Base-by-base conservation (phyloP, 2,797 vertebrate species). In the Rhynchotus rufescens region DNA sequence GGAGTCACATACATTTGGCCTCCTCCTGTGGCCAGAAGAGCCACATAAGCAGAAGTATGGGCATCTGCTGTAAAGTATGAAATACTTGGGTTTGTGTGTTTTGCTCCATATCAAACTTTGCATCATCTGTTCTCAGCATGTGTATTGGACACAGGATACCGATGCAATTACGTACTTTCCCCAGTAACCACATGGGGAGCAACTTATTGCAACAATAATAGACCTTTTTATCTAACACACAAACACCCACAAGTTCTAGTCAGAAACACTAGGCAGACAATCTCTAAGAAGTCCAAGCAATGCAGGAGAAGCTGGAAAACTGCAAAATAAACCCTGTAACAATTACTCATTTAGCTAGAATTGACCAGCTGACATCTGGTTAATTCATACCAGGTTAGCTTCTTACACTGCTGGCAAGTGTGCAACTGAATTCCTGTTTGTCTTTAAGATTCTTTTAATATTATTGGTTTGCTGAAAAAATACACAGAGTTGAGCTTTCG, bases 271-370 rank as follows among this genome's bases (percentile, higher is more conserved):
- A 42, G 66, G 38, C 17, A 69, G 59, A 60, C 51, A 85, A 85
- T 54, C 13, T 87, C 69, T 74, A 61, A 89, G 88, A 56, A 87
- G 42, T 8, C 34, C 54, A 49, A 87, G 83, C 36, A 79, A 85
- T 11, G 22, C n/a, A 83, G 45, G 16, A 92, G 47, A 88, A 86
- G 20, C 56, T 84, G 79, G 47, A 86, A 95, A 90, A 90, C 13
- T 86, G 81, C 79, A 83, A 90, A 95, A 94, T 47, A 94, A 92
- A 91, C 4, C n/a, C 88, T 86, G 49, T 44, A 75, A 95, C 76
- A 84, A 89, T 95, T 96, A 89, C 83, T 97, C 96, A 96, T 94
- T 88, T 91, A 91, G 91, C 78, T 54, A 92, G 86, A 84, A 92
- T 77, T 85, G 93, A 88, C 68, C 81, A 92, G 84, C 56, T 92